These are phyloP conservation scores for Globia sparganii DNA, from an alignment of 2,888 invertebrate species.

Conservation along the genomic window DNA sequence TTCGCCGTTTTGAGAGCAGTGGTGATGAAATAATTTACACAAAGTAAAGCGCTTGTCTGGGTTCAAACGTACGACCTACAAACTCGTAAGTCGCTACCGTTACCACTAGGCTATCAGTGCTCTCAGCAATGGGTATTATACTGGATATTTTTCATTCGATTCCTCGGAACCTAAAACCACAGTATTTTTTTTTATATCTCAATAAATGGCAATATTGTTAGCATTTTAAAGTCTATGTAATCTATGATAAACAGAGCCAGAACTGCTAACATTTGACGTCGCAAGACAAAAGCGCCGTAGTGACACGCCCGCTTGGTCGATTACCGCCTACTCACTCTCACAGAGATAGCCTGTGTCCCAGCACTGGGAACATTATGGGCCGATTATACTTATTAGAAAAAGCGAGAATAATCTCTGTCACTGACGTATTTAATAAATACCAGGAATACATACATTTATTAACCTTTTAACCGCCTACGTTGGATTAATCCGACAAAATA, in stretches of 20 bases:
- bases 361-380: not conserved
- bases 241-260: not conserved
- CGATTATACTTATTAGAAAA: not conserved
- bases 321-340: not conserved
- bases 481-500: no score
- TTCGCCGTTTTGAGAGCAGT: no score
- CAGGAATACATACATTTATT: slow-evolving; percentile 18
- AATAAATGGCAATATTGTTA: no score
- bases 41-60: no score
- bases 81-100: no score
- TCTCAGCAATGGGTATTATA: not conserved
- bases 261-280: not conserved
- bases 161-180: not conserved
- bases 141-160: not conserved
- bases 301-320: not conserved
- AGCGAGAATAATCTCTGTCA: not conserved
- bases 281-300: not conserved
- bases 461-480: no score
- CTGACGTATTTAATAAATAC: slow-evolving; percentile 43
- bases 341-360: not conserved
- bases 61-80: no score
- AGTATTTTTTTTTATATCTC: not conserved
- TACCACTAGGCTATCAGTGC: no score
- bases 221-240: not conserved
- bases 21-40: no score